Evolutionary conservation across 2,113 vertebrate species (phyloP).

Genomic region (Neofelis nebulosa): DNA sequence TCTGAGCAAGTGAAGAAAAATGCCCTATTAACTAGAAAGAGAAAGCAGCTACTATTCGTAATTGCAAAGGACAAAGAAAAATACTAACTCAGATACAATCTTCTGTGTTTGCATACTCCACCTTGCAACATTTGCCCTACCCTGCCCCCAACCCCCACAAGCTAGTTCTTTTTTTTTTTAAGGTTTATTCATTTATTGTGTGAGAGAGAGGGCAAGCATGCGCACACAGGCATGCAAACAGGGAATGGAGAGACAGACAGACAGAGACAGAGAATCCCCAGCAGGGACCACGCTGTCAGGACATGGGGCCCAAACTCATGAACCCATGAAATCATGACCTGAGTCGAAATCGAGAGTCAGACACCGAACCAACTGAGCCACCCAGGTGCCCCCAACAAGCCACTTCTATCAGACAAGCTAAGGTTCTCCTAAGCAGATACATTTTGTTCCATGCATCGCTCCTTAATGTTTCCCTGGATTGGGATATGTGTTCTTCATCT

Average conservation of each 20-base stretch:
- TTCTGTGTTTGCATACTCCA: background rate
- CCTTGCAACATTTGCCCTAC: background rate
- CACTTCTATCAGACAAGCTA: background rate
- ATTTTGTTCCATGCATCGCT: background rate
- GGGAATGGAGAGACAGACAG: too few relatives aligned
- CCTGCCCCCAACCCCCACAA: background rate
- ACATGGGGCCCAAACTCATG: too few relatives aligned
- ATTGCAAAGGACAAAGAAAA: constrained; percentile 7
- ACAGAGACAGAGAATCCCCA: too few relatives aligned
- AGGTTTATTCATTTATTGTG: too few relatives aligned
- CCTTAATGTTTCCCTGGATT: background rate
- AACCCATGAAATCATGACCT: too few relatives aligned
- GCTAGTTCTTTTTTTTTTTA: background rate
- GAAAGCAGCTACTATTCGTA: background rate
- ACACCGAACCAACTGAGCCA: too few relatives aligned
- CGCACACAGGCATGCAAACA: too few relatives aligned
- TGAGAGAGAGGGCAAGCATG: too few relatives aligned
- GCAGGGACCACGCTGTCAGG: too few relatives aligned
- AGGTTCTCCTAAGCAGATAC: background rate
- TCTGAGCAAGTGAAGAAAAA: background rate
- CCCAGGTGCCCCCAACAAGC: background rate
- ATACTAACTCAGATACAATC: background rate
- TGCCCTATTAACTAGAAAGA: background rate
- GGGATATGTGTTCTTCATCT: background rate
- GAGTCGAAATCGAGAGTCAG: too few relatives aligned